Evolutionary conservation across 2,113 vertebrate genomes (phyloP).

Genomic region (Protomyctophum bolini): DNA sequence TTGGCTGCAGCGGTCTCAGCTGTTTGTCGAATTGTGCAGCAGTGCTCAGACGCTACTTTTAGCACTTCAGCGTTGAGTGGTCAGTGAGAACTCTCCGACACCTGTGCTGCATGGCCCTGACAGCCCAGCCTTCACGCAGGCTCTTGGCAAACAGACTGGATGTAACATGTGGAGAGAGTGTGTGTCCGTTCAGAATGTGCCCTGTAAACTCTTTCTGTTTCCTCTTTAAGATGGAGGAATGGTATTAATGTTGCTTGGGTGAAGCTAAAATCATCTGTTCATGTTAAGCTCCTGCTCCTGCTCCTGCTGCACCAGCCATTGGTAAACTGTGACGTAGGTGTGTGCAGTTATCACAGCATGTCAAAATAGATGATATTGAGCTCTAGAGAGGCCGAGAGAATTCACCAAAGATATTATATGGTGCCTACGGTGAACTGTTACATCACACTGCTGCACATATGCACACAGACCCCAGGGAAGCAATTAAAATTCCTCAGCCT

Average conservation of each 20-base stretch:
- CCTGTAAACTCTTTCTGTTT: slow-evolving; percentile 31
- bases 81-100: slow-evolving; percentile 65
- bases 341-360: slow-evolving; percentile 12
- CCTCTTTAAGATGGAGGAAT: slow-evolving; percentile 37
- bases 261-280: slow-evolving; percentile 3
- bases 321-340: slow-evolving; percentile 32
- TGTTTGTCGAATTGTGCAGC: slow-evolving; percentile 61
- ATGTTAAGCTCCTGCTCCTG: slow-evolving; percentile 44
- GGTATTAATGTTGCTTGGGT: slow-evolving; percentile 12
- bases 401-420: slow-evolving; percentile 23
- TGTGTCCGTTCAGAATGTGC: slow-evolving; percentile 26
- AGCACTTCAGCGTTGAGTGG: slow-evolving; percentile 61
- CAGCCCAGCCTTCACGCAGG: slow-evolving; percentile 54
- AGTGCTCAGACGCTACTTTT: slow-evolving; percentile 65
- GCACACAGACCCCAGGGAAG: slow-evolving; percentile 41
- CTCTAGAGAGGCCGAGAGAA: neutral
- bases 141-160: slow-evolving; percentile 45
- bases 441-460: slow-evolving; percentile 29
- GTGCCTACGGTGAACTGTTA: slow-evolving; percentile 34
- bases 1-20: slow-evolving; percentile 65
- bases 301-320: slow-evolving; percentile 16
- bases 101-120: slow-evolving; percentile 59
- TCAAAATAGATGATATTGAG: neutral
- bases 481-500: slow-evolving; percentile 42
- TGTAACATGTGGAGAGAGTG: slow-evolving; percentile 33